phyloP scores from a whole-genome alignment of 2,113 vertebrate genomes.

The Burhinus oedicnemus region DNA sequence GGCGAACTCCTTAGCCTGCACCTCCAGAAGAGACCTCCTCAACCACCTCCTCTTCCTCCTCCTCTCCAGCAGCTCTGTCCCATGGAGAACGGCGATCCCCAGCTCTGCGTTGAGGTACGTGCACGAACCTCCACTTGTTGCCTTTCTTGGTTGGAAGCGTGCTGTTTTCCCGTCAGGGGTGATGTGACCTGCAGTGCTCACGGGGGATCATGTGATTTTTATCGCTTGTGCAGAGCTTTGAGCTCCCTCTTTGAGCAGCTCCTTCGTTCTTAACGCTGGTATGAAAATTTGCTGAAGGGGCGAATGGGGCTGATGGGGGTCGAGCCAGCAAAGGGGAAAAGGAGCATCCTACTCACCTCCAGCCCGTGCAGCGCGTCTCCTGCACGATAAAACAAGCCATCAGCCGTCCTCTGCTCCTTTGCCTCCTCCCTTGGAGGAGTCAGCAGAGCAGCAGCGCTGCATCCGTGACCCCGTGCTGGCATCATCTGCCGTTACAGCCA shows the following conservation, averaged over 20 bases:
- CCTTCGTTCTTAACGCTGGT: rapidly evolving
- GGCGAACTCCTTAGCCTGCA: too few relatives aligned
- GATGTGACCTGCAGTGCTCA: neutral
- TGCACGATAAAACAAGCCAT: rapidly evolving
- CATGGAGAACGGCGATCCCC: rapidly evolving
- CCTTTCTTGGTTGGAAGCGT: neutral
- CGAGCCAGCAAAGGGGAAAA: rapidly evolving
- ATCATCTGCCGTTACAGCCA: neutral
- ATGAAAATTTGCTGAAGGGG: neutral
- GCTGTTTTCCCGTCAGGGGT: neutral
- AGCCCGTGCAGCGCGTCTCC: rapidly evolving
- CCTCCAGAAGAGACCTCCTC: neutral
- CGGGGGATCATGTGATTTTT: rapidly evolving
- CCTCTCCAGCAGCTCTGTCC: neutral
- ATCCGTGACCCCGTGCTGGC: too few relatives aligned
- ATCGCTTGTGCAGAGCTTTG: rapidly evolving
- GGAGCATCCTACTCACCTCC: neutral
- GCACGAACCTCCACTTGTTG: neutral
- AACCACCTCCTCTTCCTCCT: neutral
- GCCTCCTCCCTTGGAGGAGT: neutral
- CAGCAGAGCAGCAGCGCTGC: neutral
- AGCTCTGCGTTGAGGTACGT: neutral
- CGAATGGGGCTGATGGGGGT: neutral
- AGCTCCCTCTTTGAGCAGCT: neutral
- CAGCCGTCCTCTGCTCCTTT: rapidly evolving